Evolutionary conservation across 35 echinoderm and acorn worm genomes (phyloP), one percentile per base, ranked within the genome.

Genomic region (Acanthaster planci): DNA sequence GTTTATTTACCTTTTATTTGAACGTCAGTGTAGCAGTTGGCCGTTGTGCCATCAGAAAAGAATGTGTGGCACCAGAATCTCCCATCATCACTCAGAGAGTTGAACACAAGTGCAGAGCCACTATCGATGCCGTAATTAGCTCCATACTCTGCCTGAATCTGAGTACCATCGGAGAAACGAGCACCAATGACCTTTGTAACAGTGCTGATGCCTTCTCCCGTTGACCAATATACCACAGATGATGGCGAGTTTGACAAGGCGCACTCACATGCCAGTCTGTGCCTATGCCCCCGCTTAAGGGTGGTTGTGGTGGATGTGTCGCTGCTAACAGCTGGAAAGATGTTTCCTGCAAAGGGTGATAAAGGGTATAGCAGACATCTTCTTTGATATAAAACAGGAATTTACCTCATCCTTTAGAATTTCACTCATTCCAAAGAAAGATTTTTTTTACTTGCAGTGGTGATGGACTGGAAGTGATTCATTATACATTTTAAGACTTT

Each of bases 51-150:
- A 34, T 72, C 64, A 14, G 15, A 34, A 19, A 27, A 2, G 29
- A 72, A 72, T 6, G 30, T 26, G 64, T 72, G 64, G 34, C 64
- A 72, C 64, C 64, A 72, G 34, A 72, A 72, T 34, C 64, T 72
- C 64, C 1, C 19, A 26, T 19, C 9, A 31, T 72, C 16, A 31
- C 30, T 26, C 23, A 72, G 64, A 29, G 64, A 72, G 64, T 72
- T 72, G 64, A 72, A 10, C 30, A 9, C 9, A 31, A 72, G 64
- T 14, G 64, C 22, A 36, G 26, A 19, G 64, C 7, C 5, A 1
- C 26, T 14, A 26, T 10, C 64, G 14, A 72, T 34, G 34, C 64
- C 23, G 64, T 10, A 31, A 72, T 7, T 26, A 72, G 0, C 64
- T 21, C 64, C 23, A 72, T 15, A 10, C 30, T 72, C 21, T 19